These are phyloP conservation scores for Drosophila lacertosa DNA, from an alignment of 1,140 invertebrate species.

Conservation along the genomic window DNA sequence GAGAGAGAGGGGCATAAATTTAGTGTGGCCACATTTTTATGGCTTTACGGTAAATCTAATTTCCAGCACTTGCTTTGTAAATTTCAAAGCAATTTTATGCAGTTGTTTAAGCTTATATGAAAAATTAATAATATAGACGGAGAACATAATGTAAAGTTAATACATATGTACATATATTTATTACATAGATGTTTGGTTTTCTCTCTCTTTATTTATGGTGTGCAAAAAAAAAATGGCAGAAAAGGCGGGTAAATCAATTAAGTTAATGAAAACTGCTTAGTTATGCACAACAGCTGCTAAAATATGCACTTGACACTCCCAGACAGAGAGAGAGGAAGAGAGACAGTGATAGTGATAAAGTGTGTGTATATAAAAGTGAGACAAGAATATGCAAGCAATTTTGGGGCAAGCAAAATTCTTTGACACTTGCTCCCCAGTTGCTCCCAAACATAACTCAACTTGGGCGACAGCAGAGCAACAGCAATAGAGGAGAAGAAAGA, in stretches of 20 bases:
- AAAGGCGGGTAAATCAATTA: constrained; percentile 57
- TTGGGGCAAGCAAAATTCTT: constrained; percentile 25
- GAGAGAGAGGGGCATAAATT: constrained; percentile 1
- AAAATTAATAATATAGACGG: too few species aligned
- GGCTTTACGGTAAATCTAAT: too few species aligned
- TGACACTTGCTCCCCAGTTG: constrained; percentile 38
- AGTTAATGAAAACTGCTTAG: constrained; percentile 66
- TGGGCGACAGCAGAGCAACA: background rate
- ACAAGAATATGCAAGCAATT: background rate
- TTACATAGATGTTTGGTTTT: constrained; percentile 3
- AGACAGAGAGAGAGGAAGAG: constrained; percentile 1
- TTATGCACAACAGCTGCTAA: constrained; percentile 58
- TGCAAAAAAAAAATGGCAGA: background rate
- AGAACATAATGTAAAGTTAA: too few species aligned
- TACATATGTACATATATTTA: background rate
- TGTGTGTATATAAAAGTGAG: background rate
- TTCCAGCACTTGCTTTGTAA: too few species aligned
- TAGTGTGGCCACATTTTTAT: constrained; percentile 45
- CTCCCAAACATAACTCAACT: constrained; percentile 16
- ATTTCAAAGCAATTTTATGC: too few species aligned
- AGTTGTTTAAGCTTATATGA: too few species aligned
- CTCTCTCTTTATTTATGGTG: background rate
- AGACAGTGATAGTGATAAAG: constrained; percentile 1
- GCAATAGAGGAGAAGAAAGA: background rate
- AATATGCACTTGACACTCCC: constrained; percentile 37